Base-by-base conservation (phyloP, 2,113 vertebrate species). In the Hypanus sabinus region DNA sequence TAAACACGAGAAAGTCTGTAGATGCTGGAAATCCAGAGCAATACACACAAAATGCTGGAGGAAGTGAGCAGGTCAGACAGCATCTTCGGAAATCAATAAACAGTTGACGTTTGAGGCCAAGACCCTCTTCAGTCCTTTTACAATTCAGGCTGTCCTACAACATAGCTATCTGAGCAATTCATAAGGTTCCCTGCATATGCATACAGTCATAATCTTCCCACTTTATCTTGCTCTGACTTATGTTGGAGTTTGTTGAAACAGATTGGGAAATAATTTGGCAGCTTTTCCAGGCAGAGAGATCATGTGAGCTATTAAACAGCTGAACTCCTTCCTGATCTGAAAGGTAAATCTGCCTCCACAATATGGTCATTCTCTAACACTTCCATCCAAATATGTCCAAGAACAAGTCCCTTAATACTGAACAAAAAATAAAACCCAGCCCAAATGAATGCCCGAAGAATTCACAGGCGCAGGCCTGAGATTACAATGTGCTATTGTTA, bases 271-370 rank as follows among this genome's bases (percentile, higher is more conserved):
- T 71, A 30, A 73, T 93, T 93, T 73, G 70, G 91, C 91, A 93
- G 91, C 91, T 93, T 75, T 55, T 73, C 38, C 68, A 93, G 91
- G 38, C 70, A 73, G 68, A 46, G 70, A 73, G 91, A 93, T 73
- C 68, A 93, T 73, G 68, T 93, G 91, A 93, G 46, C 68, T 73
- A 93, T 93, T 93, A 93, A 93, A 93, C 91, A 93, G 70, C 33
- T 93, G 68, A 73, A 73, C 68, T 33, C 73, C 91, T 93, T 73
- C 91, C 70, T 93, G 91, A 73, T 93, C 24, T 93, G 91, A 93
- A 93, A 93, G 91, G 91, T 93, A 93, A 93, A 90, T 38, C 91
- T 93, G 91, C 91, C 91, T 93, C 73, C 71, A 55, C 91, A 93
- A 93, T 93, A 46, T 75, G 91, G 38, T 93, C 70, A 73, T 93